Conservation (phyloP, 2,888 invertebrate genomes). For the Tiliacea aurago region DNA sequence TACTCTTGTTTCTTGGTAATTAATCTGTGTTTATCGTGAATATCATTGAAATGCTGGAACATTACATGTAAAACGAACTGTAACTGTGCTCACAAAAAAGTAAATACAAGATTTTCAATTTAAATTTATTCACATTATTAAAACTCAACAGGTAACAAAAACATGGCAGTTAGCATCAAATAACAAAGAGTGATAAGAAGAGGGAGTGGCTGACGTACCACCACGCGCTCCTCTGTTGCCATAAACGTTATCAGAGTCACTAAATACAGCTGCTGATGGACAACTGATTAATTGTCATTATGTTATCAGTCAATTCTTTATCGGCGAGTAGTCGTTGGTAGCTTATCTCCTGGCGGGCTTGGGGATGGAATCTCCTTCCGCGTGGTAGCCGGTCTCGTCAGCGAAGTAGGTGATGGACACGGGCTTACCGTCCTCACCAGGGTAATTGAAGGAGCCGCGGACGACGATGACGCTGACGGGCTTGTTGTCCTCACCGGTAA, state of each 20-base stretch:
- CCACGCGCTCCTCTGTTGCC: slow-evolving; percentile 17
- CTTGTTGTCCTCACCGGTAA: slow-evolving; percentile 90
- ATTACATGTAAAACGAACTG: too few relatives aligned
- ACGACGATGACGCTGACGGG: slow-evolving; percentile 89
- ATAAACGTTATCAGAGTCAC: slow-evolving; percentile 30
- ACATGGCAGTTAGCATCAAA: slow-evolving; percentile 78
- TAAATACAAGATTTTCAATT: too few relatives aligned
- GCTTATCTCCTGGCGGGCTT: slow-evolving; percentile 78
- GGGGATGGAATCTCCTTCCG: slow-evolving; percentile 91
- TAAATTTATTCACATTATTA: slow-evolving; percentile 60
- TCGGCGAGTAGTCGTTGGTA: slow-evolving; percentile 30
- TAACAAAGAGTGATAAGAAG: background rate
- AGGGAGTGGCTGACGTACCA: slow-evolving; percentile 17
- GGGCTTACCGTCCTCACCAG: slow-evolving; percentile 88
- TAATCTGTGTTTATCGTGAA: too few relatives aligned
- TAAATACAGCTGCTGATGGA: slow-evolving; percentile 16
- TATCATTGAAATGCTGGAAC: too few relatives aligned
- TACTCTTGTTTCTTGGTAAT: too few relatives aligned
- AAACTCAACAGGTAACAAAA: slow-evolving; percentile 77
- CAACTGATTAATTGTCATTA: slow-evolving; percentile 24
- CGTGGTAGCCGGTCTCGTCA: slow-evolving; percentile 92
- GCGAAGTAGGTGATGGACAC: slow-evolving; percentile 89
- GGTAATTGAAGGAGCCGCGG: slow-evolving; percentile 91
- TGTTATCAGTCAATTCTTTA: slow-evolving; percentile 57
- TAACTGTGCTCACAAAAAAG: too few relatives aligned